These are phyloP conservation scores for Corythoichthys haematopterus DNA, from an alignment of 2,113 vertebrate genomes.

Conservation along the genomic window DNA sequence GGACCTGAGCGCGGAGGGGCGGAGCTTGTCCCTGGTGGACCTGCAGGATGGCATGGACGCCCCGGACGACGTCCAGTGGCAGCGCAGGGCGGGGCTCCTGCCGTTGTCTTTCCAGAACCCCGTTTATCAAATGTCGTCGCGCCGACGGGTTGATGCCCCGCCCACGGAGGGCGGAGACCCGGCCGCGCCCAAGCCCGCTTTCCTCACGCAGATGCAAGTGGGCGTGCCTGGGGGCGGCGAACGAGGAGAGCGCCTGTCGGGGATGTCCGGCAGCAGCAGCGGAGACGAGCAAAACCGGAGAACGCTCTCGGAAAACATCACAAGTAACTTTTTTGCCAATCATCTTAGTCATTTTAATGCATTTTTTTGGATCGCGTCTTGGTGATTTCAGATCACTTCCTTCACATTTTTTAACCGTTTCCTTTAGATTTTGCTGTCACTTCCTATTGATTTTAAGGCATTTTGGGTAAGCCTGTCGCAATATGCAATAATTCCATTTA, in stretches of 20 bases:
- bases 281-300: constrained; percentile 84
- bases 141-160: constrained; percentile 54
- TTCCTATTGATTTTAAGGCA: no score
- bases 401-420: no score
- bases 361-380: not conserved
- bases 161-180: constrained; percentile 79
- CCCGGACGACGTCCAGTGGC: constrained; percentile 75
- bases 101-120: constrained; percentile 97
- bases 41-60: constrained; percentile 82
- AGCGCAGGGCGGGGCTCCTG: constrained; percentile 81
- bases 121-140: constrained; percentile 95
- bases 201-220: constrained; percentile 71
- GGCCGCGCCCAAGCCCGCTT: constrained; percentile 73
- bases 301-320: constrained; percentile 80
- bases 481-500: no score
- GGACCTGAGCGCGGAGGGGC: constrained; percentile 86
- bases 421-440: no score
- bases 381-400: constrained; percentile 2
- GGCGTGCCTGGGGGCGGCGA: constrained; percentile 28
- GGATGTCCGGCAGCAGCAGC: constrained; percentile 62
- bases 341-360: no score
- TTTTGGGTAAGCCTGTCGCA: no score
- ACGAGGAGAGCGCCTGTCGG: constrained; percentile 50
- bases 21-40: constrained; percentile 94
- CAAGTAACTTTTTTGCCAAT: constrained; percentile 32